Evolutionary conservation across 2,888 invertebrate species (phyloP).

Genomic region (Spodoptera littoralis): DNA sequence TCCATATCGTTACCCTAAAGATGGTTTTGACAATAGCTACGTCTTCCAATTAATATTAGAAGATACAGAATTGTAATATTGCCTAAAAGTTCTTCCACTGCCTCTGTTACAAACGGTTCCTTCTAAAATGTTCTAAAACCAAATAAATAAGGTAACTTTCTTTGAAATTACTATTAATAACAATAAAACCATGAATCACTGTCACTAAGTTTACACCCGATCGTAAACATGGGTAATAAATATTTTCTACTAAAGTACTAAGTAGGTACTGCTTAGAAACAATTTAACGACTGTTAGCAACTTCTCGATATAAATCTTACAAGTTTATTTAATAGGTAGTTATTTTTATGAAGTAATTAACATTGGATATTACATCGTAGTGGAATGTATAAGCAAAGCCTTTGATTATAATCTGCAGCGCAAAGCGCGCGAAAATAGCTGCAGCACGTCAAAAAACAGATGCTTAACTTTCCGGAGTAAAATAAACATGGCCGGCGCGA

Average conservation of each 20-base stretch:
- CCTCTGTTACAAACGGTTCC: too few species aligned
- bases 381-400: constrained; percentile 23
- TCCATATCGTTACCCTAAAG: not conserved
- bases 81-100: too few species aligned
- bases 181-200: too few species aligned
- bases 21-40: too few species aligned
- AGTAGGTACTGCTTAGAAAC: too few species aligned
- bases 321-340: not conserved
- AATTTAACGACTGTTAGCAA: not conserved
- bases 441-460: constrained; percentile 62
- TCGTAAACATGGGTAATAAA: not conserved
- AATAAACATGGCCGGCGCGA: constrained; percentile 78
- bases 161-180: too few species aligned
- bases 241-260: too few species aligned
- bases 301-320: not conserved
- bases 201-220: too few species aligned
- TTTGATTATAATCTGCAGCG: constrained; percentile 39
- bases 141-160: too few species aligned
- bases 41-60: too few species aligned
- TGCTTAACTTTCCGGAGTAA: constrained; percentile 65
- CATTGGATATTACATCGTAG: constrained; percentile 15
- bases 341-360: constrained; percentile 22
- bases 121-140: too few species aligned
- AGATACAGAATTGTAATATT: too few species aligned
- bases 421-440: constrained; percentile 66